These are phyloP conservation scores for Odontothrips loti DNA, from an alignment of 2,888 invertebrate species.

Conservation along the genomic window DNA sequence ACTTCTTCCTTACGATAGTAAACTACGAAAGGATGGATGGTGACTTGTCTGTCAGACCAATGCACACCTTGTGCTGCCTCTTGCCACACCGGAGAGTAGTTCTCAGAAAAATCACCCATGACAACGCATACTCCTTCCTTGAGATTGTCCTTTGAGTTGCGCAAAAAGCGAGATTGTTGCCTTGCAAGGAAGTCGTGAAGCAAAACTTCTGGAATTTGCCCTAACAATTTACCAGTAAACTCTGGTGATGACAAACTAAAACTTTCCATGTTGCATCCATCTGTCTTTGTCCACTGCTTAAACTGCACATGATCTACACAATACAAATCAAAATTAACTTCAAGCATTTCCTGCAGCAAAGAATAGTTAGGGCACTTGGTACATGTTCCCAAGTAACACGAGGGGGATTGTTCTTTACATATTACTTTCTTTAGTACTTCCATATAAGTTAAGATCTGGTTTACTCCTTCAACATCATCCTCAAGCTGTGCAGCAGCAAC, in stretches of 20 bases:
- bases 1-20: constrained; percentile 29
- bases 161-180: not conserved
- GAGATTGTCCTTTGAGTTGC: constrained; percentile 30
- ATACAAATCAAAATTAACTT: constrained; percentile 27
- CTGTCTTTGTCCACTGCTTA: constrained; percentile 29
- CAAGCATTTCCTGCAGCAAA: constrained; percentile 22
- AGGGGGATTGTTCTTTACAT: constrained; percentile 1
- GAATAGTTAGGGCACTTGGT: constrained; percentile 27
- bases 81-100: constrained; percentile 29
- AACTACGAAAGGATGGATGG: constrained; percentile 30
- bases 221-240: not conserved
- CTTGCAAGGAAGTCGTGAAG: not conserved
- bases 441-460: constrained; percentile 16
- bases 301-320: constrained; percentile 27
- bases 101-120: constrained; percentile 31
- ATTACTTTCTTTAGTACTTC: constrained; percentile 29
- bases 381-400: not conserved
- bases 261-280: constrained; percentile 24
- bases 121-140: constrained; percentile 30
- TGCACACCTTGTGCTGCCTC: constrained; percentile 32
- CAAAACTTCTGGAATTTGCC: not conserved
- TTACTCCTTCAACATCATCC: constrained; percentile 6
- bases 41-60: constrained; percentile 30
- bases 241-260: not conserved
- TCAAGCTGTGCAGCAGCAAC: constrained; percentile 27